phyloP scores from a whole-genome alignment of 2,888 invertebrate genomes.

The Phaonia tiefii region DNA sequence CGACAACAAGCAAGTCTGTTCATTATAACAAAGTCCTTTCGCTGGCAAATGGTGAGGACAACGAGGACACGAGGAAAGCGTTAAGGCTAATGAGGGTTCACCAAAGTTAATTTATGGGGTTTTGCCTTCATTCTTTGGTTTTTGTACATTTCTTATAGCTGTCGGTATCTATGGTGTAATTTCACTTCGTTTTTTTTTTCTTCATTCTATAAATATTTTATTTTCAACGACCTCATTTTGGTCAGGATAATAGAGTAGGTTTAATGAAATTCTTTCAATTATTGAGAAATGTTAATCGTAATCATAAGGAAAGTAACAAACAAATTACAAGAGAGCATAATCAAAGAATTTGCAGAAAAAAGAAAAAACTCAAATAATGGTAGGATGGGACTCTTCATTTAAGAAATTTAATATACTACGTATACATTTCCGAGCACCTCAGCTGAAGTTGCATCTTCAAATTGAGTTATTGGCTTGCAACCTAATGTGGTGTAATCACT shows the following conservation, averaged over 20 bases:
- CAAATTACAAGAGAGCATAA: no score
- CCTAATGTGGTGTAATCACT: no score
- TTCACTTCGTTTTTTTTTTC: no score
- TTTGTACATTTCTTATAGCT: neutral
- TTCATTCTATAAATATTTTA: constrained; percentile 15
- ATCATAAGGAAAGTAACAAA: neutral
- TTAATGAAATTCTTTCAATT: constrained; percentile 16
- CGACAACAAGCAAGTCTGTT: neutral
- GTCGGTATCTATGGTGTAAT: neutral
- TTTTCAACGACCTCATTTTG: neutral
- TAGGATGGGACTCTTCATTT: no score
- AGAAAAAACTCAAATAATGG: no score
- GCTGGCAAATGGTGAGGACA: neutral
- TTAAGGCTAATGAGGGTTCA: constrained; percentile 44
- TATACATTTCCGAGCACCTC: no score
- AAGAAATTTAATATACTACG: no score
- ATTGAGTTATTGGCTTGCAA: no score
- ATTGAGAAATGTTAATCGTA: neutral
- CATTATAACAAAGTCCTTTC: neutral
- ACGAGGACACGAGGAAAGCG: neutral
- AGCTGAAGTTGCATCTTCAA: no score
- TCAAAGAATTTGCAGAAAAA: no score
- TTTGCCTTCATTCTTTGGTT: neutral
- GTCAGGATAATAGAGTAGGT: neutral
- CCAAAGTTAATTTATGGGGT: constrained; percentile 37